Percentiles rank a stretch among this genome's conserved stretches.
Conservation (phyloP, 2,113 vertebrate species). For the Lepidothrix coronata region DNA sequence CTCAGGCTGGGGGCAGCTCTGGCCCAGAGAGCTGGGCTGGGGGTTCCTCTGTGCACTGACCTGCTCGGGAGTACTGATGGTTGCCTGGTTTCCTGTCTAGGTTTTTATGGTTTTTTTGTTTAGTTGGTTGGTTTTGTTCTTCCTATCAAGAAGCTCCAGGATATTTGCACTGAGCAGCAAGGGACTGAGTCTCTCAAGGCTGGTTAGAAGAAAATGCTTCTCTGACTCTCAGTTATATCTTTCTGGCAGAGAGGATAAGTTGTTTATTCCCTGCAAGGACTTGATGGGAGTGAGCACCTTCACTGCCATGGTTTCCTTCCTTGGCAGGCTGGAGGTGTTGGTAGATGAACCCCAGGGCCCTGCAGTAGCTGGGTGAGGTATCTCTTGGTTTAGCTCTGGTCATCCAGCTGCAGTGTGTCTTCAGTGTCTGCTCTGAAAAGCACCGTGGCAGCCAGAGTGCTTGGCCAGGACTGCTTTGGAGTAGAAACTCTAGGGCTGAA, state of each 20-base stretch:
- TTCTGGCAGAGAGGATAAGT: not conserved
- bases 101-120: not conserved
- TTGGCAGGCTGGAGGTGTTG: not conserved
- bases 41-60: slow-evolving; percentile 9
- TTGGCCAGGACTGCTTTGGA: not conserved
- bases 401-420: not conserved
- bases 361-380: not conserved
- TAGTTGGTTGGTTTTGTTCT: not conserved
- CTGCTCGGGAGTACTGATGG: not conserved
- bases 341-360: not conserved
- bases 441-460: not conserved
- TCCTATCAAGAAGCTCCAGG: not conserved
- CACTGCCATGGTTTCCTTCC: not conserved
- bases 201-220: not conserved
- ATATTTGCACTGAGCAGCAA: slow-evolving; percentile 21
- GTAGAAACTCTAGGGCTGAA: not conserved
- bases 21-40: not conserved
- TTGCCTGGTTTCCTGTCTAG: not conserved
- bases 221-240: not conserved
- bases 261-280: not conserved
- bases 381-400: not conserved
- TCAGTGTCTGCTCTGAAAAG: not conserved
- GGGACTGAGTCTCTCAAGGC: not conserved
- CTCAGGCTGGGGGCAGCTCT: not conserved
- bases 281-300: not conserved